Evolutionary conservation across 2,113 vertebrate genomes (phyloP), one percentile per base, ranked within the genome.

Genomic region (Lates calcarifer): DNA sequence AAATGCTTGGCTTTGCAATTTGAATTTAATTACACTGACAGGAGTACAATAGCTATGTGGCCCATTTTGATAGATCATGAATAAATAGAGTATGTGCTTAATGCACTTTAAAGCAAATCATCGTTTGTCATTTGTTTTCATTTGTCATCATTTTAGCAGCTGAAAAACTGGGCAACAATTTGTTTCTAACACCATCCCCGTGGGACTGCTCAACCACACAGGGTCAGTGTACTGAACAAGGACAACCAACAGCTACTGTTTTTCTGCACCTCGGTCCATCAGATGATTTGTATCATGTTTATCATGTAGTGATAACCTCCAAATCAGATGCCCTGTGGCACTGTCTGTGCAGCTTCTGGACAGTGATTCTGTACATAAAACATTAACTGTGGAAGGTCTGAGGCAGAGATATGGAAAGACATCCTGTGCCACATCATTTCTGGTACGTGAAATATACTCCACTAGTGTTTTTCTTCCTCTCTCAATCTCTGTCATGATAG

Each of bases 1-100:
- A 92, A 93, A 92, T 90, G 87, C 88, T 85, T 80, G 82, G 83
- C 90, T 90, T 90, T 87, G 83, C 89, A 57, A 92, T 92, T 89
- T 90, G 89, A 82, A 89, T 92, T 92, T 90, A 93, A 93, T 92
- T 91, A 93, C 69, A 63, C 47, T 77, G 87, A 78, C 86, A 89
- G 68, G 73, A 76, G 78, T 82, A 68, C 79, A 83, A 84, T 76
- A 75, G 66, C 74, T 47, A 87, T 37, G 68, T 71, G 64, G 67
- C 73, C 77, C 53, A 69, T 77, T 88, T 84, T 87, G 81, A 86
- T 83, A 77, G 78, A 89, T 83, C 87, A 62, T 63, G 49, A 90
- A 91, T 92, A 78, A 90, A 93, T 89, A 87, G 85, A 41, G 81
- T 78, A 60, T 73, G 68, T 20, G 35, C 67, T 74, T 70, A 77